A percentile compares a stretch with the other conserved stretches of the same genome.
Conservation (phyloP, 2,888 invertebrate genomes). For the Heteromyza rotundicornis region DNA sequence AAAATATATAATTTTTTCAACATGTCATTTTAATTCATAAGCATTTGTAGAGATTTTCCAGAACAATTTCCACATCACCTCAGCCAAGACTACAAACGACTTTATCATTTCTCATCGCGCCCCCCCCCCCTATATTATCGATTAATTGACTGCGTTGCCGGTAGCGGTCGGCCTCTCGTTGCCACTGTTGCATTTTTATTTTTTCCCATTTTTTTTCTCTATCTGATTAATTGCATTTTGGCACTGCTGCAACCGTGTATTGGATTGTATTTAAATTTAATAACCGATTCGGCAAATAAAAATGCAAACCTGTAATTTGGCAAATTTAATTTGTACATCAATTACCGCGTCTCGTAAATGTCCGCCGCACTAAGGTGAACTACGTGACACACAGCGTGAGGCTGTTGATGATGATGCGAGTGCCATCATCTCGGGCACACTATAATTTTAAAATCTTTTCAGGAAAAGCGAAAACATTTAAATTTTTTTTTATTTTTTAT, state of each 20-base stretch:
- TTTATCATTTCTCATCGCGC: too few relatives aligned
- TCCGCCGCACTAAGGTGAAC: background rate
- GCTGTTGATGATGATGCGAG: too few relatives aligned
- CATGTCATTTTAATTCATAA: too few relatives aligned
- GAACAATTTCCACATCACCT: too few relatives aligned
- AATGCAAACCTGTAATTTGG: background rate
- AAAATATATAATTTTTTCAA: too few relatives aligned
- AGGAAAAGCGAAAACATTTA: too few relatives aligned
- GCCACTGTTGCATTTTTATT: background rate
- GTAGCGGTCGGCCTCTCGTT: background rate
- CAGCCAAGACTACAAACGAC: too few relatives aligned
- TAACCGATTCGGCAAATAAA: background rate
- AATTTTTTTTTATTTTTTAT: too few relatives aligned
- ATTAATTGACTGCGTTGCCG: background rate
- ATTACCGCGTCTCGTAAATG: background rate
- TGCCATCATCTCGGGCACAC: too few relatives aligned
- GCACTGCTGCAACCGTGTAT: background rate
- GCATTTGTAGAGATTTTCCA: too few relatives aligned
- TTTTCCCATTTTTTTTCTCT: background rate
- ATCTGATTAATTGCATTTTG: conserved; percentile 1
- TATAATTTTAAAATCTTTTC: too few relatives aligned
- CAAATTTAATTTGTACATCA: background rate
- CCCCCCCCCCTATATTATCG: background rate
- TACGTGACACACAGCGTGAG: background rate
- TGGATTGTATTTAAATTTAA: background rate